Base-by-base conservation (phyloP, 2,888 invertebrate species). In the Drosophila neotestacea region DNA sequence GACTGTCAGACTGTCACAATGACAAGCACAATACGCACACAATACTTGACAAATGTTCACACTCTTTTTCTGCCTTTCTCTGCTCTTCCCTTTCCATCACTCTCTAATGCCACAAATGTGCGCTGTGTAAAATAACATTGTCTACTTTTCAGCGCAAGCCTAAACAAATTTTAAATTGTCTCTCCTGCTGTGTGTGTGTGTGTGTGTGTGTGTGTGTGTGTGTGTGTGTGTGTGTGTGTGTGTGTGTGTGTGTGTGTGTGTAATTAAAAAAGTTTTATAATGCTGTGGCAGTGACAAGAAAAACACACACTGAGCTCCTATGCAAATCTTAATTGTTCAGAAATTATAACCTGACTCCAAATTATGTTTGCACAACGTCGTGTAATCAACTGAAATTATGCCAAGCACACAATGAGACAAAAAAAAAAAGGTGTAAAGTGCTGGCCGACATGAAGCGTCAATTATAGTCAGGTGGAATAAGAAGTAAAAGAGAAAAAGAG, bases 241-340 rank as follows among this genome's bases (percentile, higher is more conserved):
- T 69, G 50, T 50, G 70, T n/a, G n/a, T n/a, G n/a, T n/a, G 13
- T 13, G 27, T 27, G 39, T 54, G 38, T 69, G 50, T 50, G 70
- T 86, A 84, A 85, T 85, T 85, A 88, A 81, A 88, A 85, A 85
- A 85, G 68, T 85, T 85, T 87, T 85, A 68, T 68, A 77, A 85
- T 77, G 73, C 70, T 52, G 42, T 39, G 46, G 55, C 44, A 58
- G 60, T 58, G 55, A 75, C 63, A 70, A 51, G 61, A 32, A 0
- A 32, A 64, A 61, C 22, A 42, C 38, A 59, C 36, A 51, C 73
- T 70, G 75, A 61, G 78, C 76, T 84, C 55, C 73, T 77, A 84
- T 81, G 81, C 69, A 88, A 86, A 88, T 88, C 72, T 61, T 79
- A 77, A 81, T 86, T 86, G 71, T 77, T 74, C 55, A 48, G 22